Evolutionary conservation across 2,888 invertebrate species (phyloP).

Genomic region (Blastobasis adustella): DNA sequence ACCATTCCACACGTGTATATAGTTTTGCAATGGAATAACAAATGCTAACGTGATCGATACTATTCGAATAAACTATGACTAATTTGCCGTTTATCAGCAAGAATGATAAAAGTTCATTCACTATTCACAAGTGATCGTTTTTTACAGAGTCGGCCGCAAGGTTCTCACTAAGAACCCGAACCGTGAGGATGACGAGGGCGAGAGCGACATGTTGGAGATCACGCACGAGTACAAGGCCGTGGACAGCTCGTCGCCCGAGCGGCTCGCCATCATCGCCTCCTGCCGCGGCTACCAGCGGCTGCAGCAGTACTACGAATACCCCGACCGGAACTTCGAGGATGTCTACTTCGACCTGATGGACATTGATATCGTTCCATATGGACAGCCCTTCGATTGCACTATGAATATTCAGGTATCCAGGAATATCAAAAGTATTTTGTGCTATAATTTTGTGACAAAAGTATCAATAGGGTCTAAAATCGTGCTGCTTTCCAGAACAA

Average conservation of each 20-base stretch:
- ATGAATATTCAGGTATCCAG: conserved; percentile 76
- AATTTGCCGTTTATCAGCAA: too few relatives aligned
- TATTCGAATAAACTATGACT: too few relatives aligned
- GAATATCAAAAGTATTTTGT: not conserved
- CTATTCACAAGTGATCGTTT: too few relatives aligned
- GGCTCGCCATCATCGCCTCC: conserved; percentile 79
- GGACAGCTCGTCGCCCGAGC: conserved; percentile 78
- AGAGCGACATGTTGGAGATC: conserved; percentile 79
- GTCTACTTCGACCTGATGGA: conserved; percentile 79
- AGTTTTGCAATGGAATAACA: too few relatives aligned
- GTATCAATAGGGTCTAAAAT: not conserved
- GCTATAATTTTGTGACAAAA: not conserved
- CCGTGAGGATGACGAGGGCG: conserved; percentile 77
- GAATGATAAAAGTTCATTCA: too few relatives aligned
- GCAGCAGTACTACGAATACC: conserved; percentile 76
- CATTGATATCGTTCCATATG: conserved; percentile 78
- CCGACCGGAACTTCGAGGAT: conserved; percentile 75
- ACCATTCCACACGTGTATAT: too few relatives aligned
- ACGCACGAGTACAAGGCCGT: conserved; percentile 78
- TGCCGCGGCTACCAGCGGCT: conserved; percentile 77
- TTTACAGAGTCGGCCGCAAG: conserved; percentile 78
- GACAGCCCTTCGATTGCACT: conserved; percentile 79
- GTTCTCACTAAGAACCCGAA: conserved; percentile 79
- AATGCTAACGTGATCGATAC: too few relatives aligned
- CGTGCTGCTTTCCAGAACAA: conserved; percentile 62